Evolutionary conservation across 2,888 invertebrate genomes (phyloP).

Genomic region (Melanotus villosus): DNA sequence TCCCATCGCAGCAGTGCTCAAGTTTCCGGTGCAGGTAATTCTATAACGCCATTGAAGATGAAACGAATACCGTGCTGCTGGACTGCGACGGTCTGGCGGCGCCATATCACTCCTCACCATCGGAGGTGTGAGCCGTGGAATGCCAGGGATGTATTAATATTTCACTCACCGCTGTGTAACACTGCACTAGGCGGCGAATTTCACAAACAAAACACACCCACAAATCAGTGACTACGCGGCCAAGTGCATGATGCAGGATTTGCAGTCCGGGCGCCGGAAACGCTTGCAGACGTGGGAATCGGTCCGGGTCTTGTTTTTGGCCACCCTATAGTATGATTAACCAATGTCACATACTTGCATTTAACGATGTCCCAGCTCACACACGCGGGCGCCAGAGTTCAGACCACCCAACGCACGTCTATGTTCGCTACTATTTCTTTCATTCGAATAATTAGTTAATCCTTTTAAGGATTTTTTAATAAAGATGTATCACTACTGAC

Average conservation of each 20-base stretch:
- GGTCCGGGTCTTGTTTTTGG: constrained; percentile 35
- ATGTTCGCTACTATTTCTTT: background rate
- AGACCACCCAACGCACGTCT: constrained; percentile 39
- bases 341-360: constrained; percentile 49
- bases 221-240: constrained; percentile 57
- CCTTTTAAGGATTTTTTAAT: background rate
- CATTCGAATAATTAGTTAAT: background rate
- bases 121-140: constrained; percentile 65
- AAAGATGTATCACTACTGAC: background rate
- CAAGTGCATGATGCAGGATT: constrained; percentile 50
- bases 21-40: constrained; percentile 57
- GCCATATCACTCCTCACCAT: constrained; percentile 65
- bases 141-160: constrained; percentile 65
- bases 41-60: constrained; percentile 54
- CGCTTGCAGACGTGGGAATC: constrained; percentile 52
- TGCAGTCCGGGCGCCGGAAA: constrained; percentile 56
- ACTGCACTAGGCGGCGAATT: constrained; percentile 58
- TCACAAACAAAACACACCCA: constrained; percentile 61
- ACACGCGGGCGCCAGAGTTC: constrained; percentile 39
- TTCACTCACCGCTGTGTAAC: constrained; percentile 61
- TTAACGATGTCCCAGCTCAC: constrained; percentile 49
- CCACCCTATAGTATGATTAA: constrained; percentile 52
- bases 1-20: constrained; percentile 52
- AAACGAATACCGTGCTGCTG: constrained; percentile 55
- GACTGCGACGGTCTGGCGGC: constrained; percentile 58